phyloP scores from a whole-genome alignment of 2,888 invertebrate species.

The Onthophagus sagittarius region DNA sequence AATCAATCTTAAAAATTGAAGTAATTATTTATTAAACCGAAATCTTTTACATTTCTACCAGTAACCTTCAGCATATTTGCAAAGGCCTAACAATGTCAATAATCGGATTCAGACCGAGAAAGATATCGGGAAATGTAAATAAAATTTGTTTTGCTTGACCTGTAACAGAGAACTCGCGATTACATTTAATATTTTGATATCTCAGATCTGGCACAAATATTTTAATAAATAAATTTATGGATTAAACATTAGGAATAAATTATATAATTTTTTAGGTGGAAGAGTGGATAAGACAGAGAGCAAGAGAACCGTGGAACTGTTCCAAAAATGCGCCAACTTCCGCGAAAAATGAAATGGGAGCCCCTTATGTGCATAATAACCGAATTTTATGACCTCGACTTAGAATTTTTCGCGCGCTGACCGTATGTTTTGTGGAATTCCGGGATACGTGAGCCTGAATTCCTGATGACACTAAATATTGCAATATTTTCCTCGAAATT shows the following conservation, averaged over 20 bases:
- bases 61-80: background rate
- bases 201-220: background rate
- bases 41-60: background rate
- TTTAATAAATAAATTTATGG: background rate
- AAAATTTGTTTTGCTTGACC: background rate
- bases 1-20: background rate
- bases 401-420: background rate
- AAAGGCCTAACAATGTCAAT: background rate
- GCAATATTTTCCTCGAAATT: too few relatives aligned
- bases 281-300: background rate
- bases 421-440: background rate
- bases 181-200: background rate
- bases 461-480: too few relatives aligned
- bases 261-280: background rate
- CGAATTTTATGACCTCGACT: background rate
- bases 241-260: background rate
- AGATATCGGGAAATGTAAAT: background rate
- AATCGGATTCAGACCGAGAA: background rate
- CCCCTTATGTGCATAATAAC: background rate
- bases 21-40: background rate
- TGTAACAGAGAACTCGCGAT: background rate
- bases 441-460: background rate
- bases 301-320: background rate
- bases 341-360: background rate
- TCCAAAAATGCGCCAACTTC: background rate